Conservation (phyloP, 2,888 invertebrate species). For the Dromius quadrimaculatus region DNA sequence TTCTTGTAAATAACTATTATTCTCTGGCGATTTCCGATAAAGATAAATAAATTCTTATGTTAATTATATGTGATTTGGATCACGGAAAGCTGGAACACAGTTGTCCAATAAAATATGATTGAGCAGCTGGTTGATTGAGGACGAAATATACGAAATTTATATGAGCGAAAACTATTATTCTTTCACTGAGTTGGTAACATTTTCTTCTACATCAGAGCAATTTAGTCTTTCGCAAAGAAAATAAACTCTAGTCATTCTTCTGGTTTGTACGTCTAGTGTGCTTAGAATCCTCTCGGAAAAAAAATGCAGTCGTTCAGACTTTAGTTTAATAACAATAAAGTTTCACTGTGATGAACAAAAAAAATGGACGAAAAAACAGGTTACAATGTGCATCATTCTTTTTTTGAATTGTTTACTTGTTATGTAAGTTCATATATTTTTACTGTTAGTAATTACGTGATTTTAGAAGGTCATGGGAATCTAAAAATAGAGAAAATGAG, state of each 20-base stretch:
- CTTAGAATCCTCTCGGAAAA: no score
- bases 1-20: conserved; percentile 33
- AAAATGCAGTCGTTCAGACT: not conserved
- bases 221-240: conserved; percentile 1
- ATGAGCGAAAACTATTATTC: not conserved
- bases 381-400: no score
- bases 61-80: conserved; percentile 11
- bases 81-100: not conserved
- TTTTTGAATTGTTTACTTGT: conserved; percentile 20
- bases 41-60: conserved; percentile 16
- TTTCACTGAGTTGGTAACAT: conserved; percentile 7
- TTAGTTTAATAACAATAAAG: not conserved
- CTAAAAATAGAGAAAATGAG: conserved; percentile 13
- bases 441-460: conserved; percentile 4
- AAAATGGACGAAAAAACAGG: no score
- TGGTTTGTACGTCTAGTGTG: not conserved
- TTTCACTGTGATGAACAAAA: not conserved
- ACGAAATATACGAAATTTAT: not conserved
- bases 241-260: conserved; percentile 18
- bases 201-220: conserved; percentile 12
- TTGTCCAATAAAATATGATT: not conserved
- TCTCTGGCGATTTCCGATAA: conserved; percentile 23
- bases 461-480: conserved; percentile 12
- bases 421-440: conserved; percentile 3
- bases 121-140: not conserved